Base-by-base conservation (phyloP, 2,113 vertebrate genomes). In the Scytalopus superciliaris region DNA sequence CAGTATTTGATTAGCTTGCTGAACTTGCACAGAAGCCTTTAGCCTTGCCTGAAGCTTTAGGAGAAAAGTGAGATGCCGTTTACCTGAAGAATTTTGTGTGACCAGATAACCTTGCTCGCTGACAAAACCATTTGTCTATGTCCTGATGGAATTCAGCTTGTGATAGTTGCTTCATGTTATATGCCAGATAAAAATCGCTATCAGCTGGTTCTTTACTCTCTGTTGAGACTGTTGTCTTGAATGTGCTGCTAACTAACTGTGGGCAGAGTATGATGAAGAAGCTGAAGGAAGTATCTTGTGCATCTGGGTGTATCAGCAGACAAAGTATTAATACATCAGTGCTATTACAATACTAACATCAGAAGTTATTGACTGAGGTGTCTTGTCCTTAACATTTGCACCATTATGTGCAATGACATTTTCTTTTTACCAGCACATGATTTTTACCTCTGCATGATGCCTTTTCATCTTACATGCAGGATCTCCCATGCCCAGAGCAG, bases 171-270 rank as follows among this genome's bases (percentile, higher is more conserved):
- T 86, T 75, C 49, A 10, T 6, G 1, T 40, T 57, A 12, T 37
- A 9, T 2, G 2, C 12, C 2, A 4, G 24, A 37, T 37, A 55
- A 89, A 17, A 11, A 53, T 33, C 1, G 0, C 9, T 6, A 5
- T 35, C 2, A 0, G 5, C 10, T 55, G 22, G 0, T 42, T 91
- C 55, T 76, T 35, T 25, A 24, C 4, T 35, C n/a, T 84, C 16
- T 14, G 1, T 37, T 35, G 24, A 47, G 19, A 22, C 44, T 37
- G 8, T 63, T 19, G 7, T 27, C 21, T 25, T 33, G 21, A 44
- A 24, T 6, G 24, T 42, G 27, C 19, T 37, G 14, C 21, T 64
- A 31, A 60, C 19, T 63, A 40, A 37, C 13, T 47, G 9, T 45
- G 47, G 17, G 6, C 24, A 80, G 28, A 79, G 7, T 23, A 3